These are phyloP conservation scores for Polydrusus pterygomalis DNA, from an alignment of 2,888 invertebrate species.

Conservation along the genomic window DNA sequence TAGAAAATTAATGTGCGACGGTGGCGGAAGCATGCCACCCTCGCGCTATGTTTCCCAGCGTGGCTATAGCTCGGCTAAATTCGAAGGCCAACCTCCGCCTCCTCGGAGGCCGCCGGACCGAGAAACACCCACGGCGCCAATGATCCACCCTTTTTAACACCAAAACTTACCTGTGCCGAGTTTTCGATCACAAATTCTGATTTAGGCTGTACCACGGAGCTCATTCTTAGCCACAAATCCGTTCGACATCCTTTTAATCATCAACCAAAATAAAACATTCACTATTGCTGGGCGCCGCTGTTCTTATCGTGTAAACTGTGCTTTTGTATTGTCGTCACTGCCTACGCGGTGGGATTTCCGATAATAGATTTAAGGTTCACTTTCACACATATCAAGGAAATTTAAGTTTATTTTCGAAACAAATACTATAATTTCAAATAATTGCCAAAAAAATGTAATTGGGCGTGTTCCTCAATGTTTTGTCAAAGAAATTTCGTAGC, in stretches of 20 bases:
- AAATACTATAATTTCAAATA: constrained; percentile 12
- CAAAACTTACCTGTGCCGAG: constrained; percentile 64
- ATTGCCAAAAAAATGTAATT: constrained; percentile 25
- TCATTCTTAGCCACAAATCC: constrained; percentile 46
- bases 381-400: constrained; percentile 40
- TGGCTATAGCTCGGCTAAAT: constrained; percentile 51
- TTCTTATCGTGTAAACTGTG: constrained; percentile 58
- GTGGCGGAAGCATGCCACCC: constrained; percentile 41
- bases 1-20: constrained; percentile 35
- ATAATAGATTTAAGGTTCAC: constrained; percentile 55
- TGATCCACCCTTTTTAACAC: constrained; percentile 62
- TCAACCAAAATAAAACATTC: constrained; percentile 29
- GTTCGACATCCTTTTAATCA: constrained; percentile 56
- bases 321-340: constrained; percentile 54
- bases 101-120: constrained; percentile 62
- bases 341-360: constrained; percentile 52
- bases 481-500: constrained; percentile 34
- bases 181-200: constrained; percentile 65
- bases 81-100: constrained; percentile 67
- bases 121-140: constrained; percentile 64
- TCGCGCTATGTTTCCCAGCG: constrained; percentile 27
- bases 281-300: constrained; percentile 37
- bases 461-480: constrained; percentile 40
- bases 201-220: constrained; percentile 48
- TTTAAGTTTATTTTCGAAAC: neutral